Evolutionary conservation across 2,888 invertebrate genomes (phyloP), one percentile per base, ranked within the genome.

Genomic region (Elgonia sp.): DNA sequence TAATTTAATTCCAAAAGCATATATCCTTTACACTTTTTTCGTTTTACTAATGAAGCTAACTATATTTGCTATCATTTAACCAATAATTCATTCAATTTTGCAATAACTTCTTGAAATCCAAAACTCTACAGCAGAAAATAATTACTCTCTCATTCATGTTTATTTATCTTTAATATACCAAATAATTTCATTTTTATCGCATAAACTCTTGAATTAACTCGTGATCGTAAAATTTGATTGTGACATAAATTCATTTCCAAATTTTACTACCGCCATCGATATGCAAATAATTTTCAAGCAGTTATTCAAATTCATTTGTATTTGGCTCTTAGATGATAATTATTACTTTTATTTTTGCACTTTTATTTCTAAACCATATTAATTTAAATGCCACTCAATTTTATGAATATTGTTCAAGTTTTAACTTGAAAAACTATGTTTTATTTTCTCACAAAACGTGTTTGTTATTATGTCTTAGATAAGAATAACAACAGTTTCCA

Each of bases 111-210:
- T 29, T 29, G 5, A 29, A 29, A 29, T 3, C 29, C 3, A 29
- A 5, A 29, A 29, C 5, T 29, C 29, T 29, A 29, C 5, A 29
- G 5, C 29, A 69, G 21, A 40, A 46, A 46, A 12, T 53, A n/a
- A 8, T 5, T 9, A 42, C n/a, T 20, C 67, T 10, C 40, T 69
- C 8, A 50, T 16, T 4, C n/a, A 18, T 39, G 39, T 53, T 55
- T 53, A 18, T 70, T 37, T 53, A 53, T 39, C 55, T 39, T 37
- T 55, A 37, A 55, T 39, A 21, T 1, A 55, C 12, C 42, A 20
- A 67, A 67, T 46, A 18, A 70, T 70, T 70, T 53, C 18, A 55
- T 70, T 70, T 39, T 10, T 16, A 55, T 53, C 70, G 53, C 18
- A 12, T n/a, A 50, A 70, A 70, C 0, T 18, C 37, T 53, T 53